A percentile compares a stretch with the other conserved stretches of the same genome.
phyloP scores from a whole-genome alignment of 2,797 vertebrate genomes.

The Coracias cyanogaster region DNA sequence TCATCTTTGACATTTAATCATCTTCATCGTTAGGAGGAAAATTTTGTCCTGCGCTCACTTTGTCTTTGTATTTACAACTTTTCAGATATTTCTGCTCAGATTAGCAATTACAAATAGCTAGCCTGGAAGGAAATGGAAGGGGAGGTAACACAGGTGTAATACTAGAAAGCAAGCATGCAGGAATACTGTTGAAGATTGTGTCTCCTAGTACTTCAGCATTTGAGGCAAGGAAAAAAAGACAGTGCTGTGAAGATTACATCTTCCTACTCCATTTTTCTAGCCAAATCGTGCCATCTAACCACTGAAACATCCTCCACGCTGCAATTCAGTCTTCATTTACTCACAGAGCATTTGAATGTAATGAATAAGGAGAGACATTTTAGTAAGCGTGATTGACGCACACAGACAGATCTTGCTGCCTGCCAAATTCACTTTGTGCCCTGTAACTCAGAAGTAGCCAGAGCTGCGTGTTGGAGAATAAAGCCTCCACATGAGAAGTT shows the following conservation, averaged over 20 bases:
- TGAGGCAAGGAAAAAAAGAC: background rate
- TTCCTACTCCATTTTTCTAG: background rate
- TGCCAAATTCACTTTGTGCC: slow-evolving; percentile 45
- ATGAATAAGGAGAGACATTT: slow-evolving; percentile 64
- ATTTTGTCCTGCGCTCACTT: background rate
- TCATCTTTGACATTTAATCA: background rate
- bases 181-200: background rate
- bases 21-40: background rate
- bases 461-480: background rate
- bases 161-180: background rate
- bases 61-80: background rate
- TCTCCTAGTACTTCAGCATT: background rate
- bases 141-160: background rate
- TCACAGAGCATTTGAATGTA: slow-evolving; percentile 47
- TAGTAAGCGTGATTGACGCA: slow-evolving; percentile 36
- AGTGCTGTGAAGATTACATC: background rate
- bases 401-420: slow-evolving; percentile 49
- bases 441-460: slow-evolving; percentile 18
- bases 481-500: background rate
- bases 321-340: slow-evolving; percentile 27
- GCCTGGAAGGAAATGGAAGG: background rate
- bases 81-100: background rate
- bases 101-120: background rate
- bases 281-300: background rate
- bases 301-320: background rate